Base-by-base conservation (phyloP, 2,113 vertebrate species). In the Pomatorhinus ruficollis region DNA sequence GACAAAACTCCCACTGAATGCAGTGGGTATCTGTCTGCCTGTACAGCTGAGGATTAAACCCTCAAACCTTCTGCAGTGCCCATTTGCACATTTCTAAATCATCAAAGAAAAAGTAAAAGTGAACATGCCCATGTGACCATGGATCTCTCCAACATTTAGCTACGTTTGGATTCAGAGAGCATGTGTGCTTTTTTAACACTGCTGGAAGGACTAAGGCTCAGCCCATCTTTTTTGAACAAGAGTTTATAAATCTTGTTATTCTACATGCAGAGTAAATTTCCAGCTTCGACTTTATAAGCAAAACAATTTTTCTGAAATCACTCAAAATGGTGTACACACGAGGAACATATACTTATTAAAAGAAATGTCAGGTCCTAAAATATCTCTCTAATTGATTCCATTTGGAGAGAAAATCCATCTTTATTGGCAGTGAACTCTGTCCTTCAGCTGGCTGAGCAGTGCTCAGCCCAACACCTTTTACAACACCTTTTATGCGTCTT, bases 171-270 rank as follows among this genome's bases (percentile, higher is more conserved):
- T 87, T 66, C 61, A 50, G n/a, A 78, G 15, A 30, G 12, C 37
- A 30, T 0, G 0, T 25, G 47, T 24, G 20, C 12, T 23, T 63
- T 61, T 66, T 37, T 45, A 42, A 33, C 27, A 17, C 4, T 50
- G 45, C 10, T 0, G 0, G 45, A 61, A 60, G 4, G 24, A 60
- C 18, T 33, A 33, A 22, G 6, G 33, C 47, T 81, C 44, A 52
- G 28, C 15, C 37, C 13, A 31, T 45, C 28, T 52, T 21, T 37
- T 83, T 27, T 61, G 63, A 89, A 23, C 31, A 44, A 2, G 27
- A 75, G 60, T 37, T 90, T 77, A 59, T 80, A 75, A 69, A 57
- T 25, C 33, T 60, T 12, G 0, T 23, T 76, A 60, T 30, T 56
- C 37, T 53, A 49, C 4, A 76, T 1, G 12, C 21, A 25, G 12